Evolutionary conservation across 2,888 invertebrate species (phyloP), one percentile per base, ranked within the genome.

Genomic region (Nymphalis urticae): DNA sequence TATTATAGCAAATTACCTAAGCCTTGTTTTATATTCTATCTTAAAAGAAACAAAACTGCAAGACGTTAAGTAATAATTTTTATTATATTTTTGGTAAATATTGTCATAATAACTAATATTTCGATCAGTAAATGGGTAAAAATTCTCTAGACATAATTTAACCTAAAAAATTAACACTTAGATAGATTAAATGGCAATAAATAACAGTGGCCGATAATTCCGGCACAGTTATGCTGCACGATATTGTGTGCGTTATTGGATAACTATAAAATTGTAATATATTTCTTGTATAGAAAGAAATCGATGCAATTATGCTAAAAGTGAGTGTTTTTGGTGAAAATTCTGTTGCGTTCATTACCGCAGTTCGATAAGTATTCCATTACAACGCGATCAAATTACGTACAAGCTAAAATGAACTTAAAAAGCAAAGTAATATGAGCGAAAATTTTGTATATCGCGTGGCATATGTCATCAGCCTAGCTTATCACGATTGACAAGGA

Each of bases 401-500:
- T 24, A 16, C n/a, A 56, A 36, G 6, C 32, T 9, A 56, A 8
- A 32, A n/a, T 36, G 32, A 17, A 17, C 56, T 36, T 32, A 36
- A 36, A n/a, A 9, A 6, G 1, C 7, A 36, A 8, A 32, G 7
- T 32, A 1, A n/a, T 56, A 56, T 7, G 32, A 24, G 21, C 27
- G 54, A 54, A 42, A 13, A 42, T 42, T 42, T 21, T 21, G 51
- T 51, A 19, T 19, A 19, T 51, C 10, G 51, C 19, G 19, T 51
- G 10, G 21, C 32, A 56, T 56, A 32, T 32, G 32, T 66, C 54
- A 65, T 56, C 50, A 21, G 19, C 19, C 8, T 60, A 47, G 66
- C 66, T 72, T 72, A 73, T 72, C 70, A n/a, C 59, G 61, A 71
- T 72, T 72, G 70, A 75, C 74, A 75, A 69, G 69, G 68, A 60